Evolutionary conservation across 2,797 vertebrate species (phyloP), one percentile per base, ranked within the genome.

Genomic region (Rhinichthys osculus): DNA sequence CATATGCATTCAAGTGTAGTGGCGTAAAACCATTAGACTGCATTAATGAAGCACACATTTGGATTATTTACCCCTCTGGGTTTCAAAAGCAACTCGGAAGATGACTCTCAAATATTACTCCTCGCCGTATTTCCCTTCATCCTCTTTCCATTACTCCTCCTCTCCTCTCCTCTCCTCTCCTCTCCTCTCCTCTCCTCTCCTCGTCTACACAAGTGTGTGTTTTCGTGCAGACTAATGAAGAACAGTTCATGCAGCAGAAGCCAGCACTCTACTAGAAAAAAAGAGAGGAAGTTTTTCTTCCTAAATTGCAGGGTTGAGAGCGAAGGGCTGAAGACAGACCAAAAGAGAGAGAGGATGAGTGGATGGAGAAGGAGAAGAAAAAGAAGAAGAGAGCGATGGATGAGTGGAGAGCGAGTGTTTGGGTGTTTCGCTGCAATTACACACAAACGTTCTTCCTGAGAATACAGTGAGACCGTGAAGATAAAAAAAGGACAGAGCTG

Each of bases 41-140:
- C 70, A 86, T 87, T 85, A 91, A 89, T 84, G 83, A 90, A 90
- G 87, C 85, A 80, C 82, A 89, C 84, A 83, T 87, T 91, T 85
- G 78, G 79, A 85, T 84, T 88, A 85, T 82, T 81, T 70, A 27
- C 79, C 84, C 87, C 84, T 73, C 52, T 62, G 54, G 86, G 78
- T 57, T 57, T 81, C 77, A 87, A 62, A 81, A 72, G 76, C 78
- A 83, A 59, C 86, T 71, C 14, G 33, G 52, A 57, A 81, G 82
- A 89, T 86, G 83, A 87, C 87, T 86, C 88, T 90, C 87, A 81
- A 86, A 88, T 88, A 88, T 90, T 89, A 38, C 78, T 84, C 64
- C 74, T 69, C 19, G 27, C 57, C n/a, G 50, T 83, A 64, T 67
- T 62, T 85, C 73, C 83, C 84, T 86, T 86, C 76, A 52, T 47